Evolutionary conservation across 2,113 vertebrate species (phyloP).

Genomic region (Hippolais icterina): DNA sequence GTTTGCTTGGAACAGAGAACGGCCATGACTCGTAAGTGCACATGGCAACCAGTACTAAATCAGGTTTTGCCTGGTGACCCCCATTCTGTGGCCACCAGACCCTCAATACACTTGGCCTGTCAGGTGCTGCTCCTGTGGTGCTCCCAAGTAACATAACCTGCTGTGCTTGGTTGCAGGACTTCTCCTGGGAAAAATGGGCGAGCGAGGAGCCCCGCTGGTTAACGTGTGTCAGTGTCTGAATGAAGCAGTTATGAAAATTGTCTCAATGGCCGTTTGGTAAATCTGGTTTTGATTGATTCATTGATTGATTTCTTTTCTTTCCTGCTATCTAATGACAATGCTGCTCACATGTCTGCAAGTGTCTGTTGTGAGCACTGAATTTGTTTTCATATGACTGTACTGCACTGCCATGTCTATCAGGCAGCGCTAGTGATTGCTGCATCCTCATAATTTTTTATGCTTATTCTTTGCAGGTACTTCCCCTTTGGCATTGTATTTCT

Average conservation of each 20-base stretch:
- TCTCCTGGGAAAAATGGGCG: constrained; percentile 86
- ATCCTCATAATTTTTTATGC: background rate
- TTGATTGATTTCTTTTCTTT: background rate
- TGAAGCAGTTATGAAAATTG: constrained; percentile 89
- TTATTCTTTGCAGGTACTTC: constrained; percentile 80
- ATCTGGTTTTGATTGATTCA: background rate
- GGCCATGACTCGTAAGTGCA: rapidly evolving
- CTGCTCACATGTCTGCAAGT: rapidly evolving
- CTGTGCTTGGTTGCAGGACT: constrained; percentile 71
- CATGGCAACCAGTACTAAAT: rapidly evolving
- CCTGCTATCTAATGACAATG: background rate
- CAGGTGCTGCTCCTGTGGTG: rapidly evolving
- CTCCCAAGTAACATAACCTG: rapidly evolving
- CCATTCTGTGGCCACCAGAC: background rate
- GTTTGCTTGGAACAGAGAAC: background rate
- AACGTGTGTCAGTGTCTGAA: constrained; percentile 89
- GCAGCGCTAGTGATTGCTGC: background rate
- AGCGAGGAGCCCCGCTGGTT: constrained; percentile 81
- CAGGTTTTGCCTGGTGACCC: background rate
- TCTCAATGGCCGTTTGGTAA: constrained; percentile 88
- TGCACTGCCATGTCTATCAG: rapidly evolving
- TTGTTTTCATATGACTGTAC: rapidly evolving
- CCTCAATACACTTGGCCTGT: rapidly evolving
- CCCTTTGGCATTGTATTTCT: constrained; percentile 89
- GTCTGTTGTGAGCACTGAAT: background rate